A percentile compares a stretch with the other conserved stretches of the same genome.
phyloP scores from a whole-genome alignment of 2,888 invertebrate genomes.

The Fragum whitleyi region DNA sequence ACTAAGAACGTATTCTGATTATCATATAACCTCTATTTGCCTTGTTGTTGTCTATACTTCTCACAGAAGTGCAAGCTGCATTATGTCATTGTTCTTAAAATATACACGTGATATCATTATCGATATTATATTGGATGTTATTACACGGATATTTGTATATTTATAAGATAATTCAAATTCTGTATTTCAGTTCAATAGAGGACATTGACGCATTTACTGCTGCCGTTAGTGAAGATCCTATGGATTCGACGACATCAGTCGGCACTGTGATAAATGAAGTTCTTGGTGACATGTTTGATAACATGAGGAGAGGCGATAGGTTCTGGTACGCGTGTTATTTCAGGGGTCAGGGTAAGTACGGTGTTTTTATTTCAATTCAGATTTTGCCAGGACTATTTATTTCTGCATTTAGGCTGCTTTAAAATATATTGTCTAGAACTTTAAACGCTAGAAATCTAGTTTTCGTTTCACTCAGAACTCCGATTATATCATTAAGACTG shows the following conservation, averaged over 20 bases:
- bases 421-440: neutral
- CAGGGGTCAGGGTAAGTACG: neutral
- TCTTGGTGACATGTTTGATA: neutral
- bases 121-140: no score
- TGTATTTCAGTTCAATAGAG: neutral
- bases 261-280: neutral
- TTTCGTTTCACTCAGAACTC: neutral
- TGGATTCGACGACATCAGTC: neutral
- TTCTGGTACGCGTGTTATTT: slow-evolving; percentile 17
- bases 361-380: no score
- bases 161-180: no score
- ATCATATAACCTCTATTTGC: no score
- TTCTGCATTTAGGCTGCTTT: neutral
- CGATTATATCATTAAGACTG: no score
- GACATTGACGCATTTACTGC: neutral
- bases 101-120: no score
- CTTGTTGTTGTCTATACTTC: no score
- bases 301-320: neutral
- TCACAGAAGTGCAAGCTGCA: no score
- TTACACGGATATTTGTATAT: no score
- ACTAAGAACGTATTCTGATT: no score
- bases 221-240: neutral
- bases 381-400: neutral
- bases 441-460: neutral
- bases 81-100: no score